Evolutionary conservation across 2,888 invertebrate species (phyloP), one percentile per base, ranked within the genome.

Genomic region (Chloroclysta siterata): DNA sequence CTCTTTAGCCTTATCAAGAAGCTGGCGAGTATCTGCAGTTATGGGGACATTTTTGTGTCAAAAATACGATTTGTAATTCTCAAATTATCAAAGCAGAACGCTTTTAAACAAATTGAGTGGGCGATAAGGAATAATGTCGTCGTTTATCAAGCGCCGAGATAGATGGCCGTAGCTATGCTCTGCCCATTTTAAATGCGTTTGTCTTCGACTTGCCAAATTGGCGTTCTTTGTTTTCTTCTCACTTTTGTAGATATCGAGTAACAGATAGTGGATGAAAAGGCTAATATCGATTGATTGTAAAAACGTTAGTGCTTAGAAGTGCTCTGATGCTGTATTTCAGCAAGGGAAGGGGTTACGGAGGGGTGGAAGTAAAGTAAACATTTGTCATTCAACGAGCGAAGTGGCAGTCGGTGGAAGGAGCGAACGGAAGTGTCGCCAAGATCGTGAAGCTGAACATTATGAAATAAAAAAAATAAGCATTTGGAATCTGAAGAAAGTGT

Each of bases 21-120:
- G 77, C 80, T 77, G 83, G 79, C 80, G 79, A 84, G 82, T 84
- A 76, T 81, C 82, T 80, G 76, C 85, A 85, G 87, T 87, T 88
- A 87, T 88, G 84, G 84, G 82, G 83, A 87, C 85, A 90, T 90
- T 90, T 91, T 89, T 89, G 85, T 85, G 89, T 88, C 88, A 88
- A 79, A 83, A 84, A 87, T 89, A 86, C 92, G 91, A 92, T 92
- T 93, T 92, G 91, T 92, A 92, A 92, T 92, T 92, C 84, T 89
- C 87, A 91, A 92, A 93, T 93, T 91, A 93, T 93, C 89, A 92
- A 92, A 91, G 91, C 89, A 90, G 85, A 91, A 90, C 88, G 92
- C 91, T 93, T 91, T 93, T 90, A 91, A 91, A 93, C 90, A 93
- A 93, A 93, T 93, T 92, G 93, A 93, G 92, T 91, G 88, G 91